Percentiles rank a stretch among this genome's conserved stretches.
These are phyloP conservation scores for Nymphalis polychloros DNA, from an alignment of 2,888 invertebrate species.

Conservation along the genomic window DNA sequence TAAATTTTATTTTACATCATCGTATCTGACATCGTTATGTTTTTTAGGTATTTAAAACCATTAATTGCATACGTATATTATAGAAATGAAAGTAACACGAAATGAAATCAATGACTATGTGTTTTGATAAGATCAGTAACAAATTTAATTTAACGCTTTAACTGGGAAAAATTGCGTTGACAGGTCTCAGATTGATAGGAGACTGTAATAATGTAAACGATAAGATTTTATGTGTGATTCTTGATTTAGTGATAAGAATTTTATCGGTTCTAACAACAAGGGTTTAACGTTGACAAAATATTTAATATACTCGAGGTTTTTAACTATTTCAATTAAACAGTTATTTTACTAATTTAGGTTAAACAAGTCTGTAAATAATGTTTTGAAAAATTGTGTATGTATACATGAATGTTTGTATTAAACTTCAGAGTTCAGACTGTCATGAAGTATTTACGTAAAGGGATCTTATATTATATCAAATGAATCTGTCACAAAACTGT, in stretches of 20 bases:
- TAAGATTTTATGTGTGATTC: slow-evolving; percentile 53
- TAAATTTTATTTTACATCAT: too few relatives aligned
- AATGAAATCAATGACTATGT: neutral
- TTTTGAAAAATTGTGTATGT: too few relatives aligned
- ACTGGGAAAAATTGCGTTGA: slow-evolving; percentile 17
- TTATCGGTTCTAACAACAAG: slow-evolving; percentile 22
- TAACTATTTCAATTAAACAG: neutral
- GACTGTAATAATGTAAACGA: slow-evolving; percentile 31
- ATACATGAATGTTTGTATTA: too few relatives aligned
- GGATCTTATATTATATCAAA: too few relatives aligned
- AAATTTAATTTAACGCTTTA: neutral
- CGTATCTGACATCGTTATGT: neutral
- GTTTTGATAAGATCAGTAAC: neutral
- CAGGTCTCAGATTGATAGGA: slow-evolving; percentile 31
- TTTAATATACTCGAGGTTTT: neutral
- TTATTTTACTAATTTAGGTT: neutral
- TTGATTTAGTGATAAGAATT: slow-evolving; percentile 47
- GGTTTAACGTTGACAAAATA: neutral
- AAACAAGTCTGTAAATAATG: too few relatives aligned
- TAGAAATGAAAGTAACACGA: too few relatives aligned
- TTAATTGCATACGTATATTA: too few relatives aligned
- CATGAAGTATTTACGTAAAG: too few relatives aligned
- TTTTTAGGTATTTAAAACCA: neutral
- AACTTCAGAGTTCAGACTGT: too few relatives aligned
- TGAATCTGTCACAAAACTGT: too few relatives aligned